Evolutionary conservation across 2,797 vertebrate species (phyloP).

Genomic region (Acanthopagrus latus): DNA sequence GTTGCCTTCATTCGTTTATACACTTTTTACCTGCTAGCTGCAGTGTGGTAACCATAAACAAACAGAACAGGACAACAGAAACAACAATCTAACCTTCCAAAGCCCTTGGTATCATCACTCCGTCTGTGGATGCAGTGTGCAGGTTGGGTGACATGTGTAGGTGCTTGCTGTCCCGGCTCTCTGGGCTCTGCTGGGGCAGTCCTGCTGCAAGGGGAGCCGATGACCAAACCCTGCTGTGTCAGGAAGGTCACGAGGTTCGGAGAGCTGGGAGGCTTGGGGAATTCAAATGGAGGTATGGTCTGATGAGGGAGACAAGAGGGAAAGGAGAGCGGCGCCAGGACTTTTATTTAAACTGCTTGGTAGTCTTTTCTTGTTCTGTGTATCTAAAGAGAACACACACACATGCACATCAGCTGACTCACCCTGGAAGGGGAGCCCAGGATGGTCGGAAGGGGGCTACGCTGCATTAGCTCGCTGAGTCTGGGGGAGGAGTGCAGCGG

Average conservation of each 20-base stretch:
- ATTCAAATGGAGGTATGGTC: constrained; percentile 92
- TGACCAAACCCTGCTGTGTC: constrained; percentile 90
- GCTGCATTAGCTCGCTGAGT: constrained; percentile 95
- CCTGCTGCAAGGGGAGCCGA: constrained; percentile 88
- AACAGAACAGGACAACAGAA: neutral
- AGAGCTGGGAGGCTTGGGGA: constrained; percentile 92
- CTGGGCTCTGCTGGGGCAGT: constrained; percentile 87
- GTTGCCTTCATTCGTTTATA: neutral
- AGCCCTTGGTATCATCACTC: constrained; percentile 61
- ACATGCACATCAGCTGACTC: constrained; percentile 43
- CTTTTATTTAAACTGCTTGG: constrained; percentile 10
- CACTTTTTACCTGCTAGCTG: neutral
- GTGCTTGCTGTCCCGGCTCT: constrained; percentile 82
- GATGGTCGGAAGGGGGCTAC: constrained; percentile 95
- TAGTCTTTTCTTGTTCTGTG: constrained; percentile 4
- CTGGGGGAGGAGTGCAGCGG: constrained; percentile 93
- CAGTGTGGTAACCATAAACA: neutral
- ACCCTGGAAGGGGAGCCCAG: constrained; percentile 97
- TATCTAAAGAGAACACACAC: neutral
- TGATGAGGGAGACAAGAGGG: constrained; percentile 53
- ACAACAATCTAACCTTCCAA: constrained; percentile 69
- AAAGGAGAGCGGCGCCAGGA: neutral
- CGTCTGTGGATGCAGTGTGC: constrained; percentile 76
- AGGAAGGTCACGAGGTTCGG: constrained; percentile 93
- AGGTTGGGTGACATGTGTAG: constrained; percentile 81